Percentiles rank a stretch among this genome's conserved stretches.
phyloP scores from a whole-genome alignment of 2,888 invertebrate species.

The Pollenia griseotomentosa region DNA sequence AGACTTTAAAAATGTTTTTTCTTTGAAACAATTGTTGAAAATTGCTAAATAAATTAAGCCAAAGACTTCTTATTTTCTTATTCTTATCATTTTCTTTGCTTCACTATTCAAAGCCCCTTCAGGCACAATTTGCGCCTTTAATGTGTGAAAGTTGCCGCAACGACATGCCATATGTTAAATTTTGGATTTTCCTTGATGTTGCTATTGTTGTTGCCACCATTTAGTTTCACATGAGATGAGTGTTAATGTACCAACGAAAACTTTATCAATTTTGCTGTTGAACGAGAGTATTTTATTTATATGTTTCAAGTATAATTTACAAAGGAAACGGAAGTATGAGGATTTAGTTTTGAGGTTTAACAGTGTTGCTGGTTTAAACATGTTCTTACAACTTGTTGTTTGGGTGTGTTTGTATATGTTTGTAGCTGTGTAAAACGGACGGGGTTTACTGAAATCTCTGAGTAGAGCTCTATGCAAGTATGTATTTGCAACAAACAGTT shows the following conservation, averaged over 20 bases:
- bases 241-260: slow-evolving; percentile 51
- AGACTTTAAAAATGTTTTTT: too few relatives aligned
- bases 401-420: not conserved
- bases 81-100: too few relatives aligned
- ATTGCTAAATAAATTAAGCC: too few relatives aligned
- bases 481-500: slow-evolving; percentile 6
- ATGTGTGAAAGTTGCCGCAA: slow-evolving; percentile 27
- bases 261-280: slow-evolving; percentile 31
- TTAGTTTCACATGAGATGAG: slow-evolving; percentile 48
- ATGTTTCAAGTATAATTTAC: slow-evolving; percentile 72
- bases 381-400: not conserved
- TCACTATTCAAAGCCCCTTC: not conserved
- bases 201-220: not conserved
- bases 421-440: not conserved
- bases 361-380: slow-evolving; percentile 53
- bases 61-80: too few relatives aligned
- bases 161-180: slow-evolving; percentile 1
- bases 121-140: not conserved
- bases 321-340: slow-evolving; percentile 70
- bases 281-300: not conserved
- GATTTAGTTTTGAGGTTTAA: slow-evolving; percentile 62
- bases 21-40: too few relatives aligned
- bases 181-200: slow-evolving; percentile 1
- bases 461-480: not conserved
- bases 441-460: not conserved